Evolutionary conservation across 2,113 vertebrate genomes (phyloP).

Genomic region (Galemys pyrenaicus): DNA sequence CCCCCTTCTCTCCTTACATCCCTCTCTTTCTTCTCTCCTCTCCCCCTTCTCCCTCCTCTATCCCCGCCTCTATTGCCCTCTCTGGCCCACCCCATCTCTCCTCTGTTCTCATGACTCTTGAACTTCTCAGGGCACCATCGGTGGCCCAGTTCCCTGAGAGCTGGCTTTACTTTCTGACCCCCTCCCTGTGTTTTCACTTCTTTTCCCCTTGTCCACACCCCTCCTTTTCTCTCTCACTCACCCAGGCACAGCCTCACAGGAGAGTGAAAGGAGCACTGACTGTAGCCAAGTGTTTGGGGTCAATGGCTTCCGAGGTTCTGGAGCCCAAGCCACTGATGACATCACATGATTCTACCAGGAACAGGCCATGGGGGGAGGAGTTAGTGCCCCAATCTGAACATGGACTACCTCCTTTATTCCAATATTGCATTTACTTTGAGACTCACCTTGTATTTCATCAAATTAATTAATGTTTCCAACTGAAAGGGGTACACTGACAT

Average conservation of each 20-base stretch:
- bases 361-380: background rate
- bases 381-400: background rate
- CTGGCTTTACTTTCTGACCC: background rate
- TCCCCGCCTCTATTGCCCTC: too few relatives aligned
- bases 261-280: background rate
- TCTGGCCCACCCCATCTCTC: background rate
- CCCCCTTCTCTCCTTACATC: too few relatives aligned
- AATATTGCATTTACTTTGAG: background rate
- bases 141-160: background rate
- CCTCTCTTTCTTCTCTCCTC: too few relatives aligned
- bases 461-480: background rate
- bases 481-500: background rate
- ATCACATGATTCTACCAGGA: background rate
- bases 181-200: background rate
- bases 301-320: background rate
- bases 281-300: background rate
- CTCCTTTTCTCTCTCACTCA: background rate
- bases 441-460: background rate
- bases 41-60: too few relatives aligned
- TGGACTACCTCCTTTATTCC: background rate
- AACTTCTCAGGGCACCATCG: background rate
- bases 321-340: slow-evolving; percentile 25
- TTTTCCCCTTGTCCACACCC: background rate
- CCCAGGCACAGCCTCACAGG: background rate
- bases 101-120: accelerated